Evolutionary conservation across 2,888 invertebrate genomes (phyloP).

Genomic region (Ashinkailepas kermadecensis): DNA sequence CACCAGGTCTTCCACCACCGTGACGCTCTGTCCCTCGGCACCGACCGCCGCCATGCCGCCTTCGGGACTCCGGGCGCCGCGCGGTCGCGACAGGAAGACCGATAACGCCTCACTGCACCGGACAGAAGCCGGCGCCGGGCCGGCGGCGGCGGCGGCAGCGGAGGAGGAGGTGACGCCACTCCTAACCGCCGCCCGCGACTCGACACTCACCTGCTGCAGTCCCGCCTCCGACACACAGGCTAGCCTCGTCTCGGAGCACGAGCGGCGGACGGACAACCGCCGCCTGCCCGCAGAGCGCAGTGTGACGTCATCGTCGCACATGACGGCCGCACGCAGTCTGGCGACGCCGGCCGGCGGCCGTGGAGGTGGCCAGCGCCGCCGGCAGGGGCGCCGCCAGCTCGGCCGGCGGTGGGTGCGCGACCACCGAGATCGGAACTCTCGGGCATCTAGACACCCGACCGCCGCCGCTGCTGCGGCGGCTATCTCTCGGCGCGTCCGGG

Average conservation of each 20-base stretch:
- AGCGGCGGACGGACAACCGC: background rate
- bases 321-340: background rate
- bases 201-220: conserved; percentile 2
- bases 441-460: background rate
- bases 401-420: background rate
- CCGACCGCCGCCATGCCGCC: background rate
- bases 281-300: background rate
- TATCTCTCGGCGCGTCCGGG: background rate
- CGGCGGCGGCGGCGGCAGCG: background rate
- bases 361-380: background rate
- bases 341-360: too few relatives aligned
- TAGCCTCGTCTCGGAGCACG: conserved; percentile 5
- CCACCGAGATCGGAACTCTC: too few relatives aligned
- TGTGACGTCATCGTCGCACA: conserved; percentile 16
- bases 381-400: background rate
- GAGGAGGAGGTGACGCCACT: too few relatives aligned
- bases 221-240: conserved; percentile 11
- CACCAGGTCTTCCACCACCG: too few relatives aligned
- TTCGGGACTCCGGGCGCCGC: background rate
- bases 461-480: background rate
- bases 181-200: too few relatives aligned
- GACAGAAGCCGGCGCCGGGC: background rate
- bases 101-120: background rate
- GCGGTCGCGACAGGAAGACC: background rate
- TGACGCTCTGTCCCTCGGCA: too few relatives aligned